A percentile compares a stretch with the other conserved stretches of the same genome.
Conservation (phyloP, 2,797 vertebrate species). For the Galaxias olidus region DNA sequence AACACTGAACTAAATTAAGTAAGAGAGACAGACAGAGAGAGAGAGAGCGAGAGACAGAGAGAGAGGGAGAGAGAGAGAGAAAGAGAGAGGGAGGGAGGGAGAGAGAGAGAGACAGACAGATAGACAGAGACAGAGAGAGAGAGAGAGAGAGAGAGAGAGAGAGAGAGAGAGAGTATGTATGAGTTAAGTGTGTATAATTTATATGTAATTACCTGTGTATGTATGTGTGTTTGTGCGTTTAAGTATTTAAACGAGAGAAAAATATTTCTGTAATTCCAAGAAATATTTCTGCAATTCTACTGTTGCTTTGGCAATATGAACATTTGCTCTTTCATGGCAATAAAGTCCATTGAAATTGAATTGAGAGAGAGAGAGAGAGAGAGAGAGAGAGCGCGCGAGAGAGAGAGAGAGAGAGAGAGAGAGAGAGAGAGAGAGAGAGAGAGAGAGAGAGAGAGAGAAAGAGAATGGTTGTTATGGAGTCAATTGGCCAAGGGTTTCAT, state of each 20-base stretch:
- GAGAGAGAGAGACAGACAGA: background rate
- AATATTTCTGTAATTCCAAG: too few species aligned
- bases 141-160: background rate
- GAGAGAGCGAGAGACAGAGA: too few species aligned
- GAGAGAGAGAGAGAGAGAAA: background rate
- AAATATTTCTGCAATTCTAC: too few species aligned
- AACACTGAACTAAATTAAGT: too few species aligned
- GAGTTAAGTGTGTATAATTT: background rate
- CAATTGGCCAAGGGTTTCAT: too few species aligned
- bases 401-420: slow-evolving; percentile 1
- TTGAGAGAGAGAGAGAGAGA: slow-evolving; percentile 1
- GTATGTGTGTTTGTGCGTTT: too few species aligned
- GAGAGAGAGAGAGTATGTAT: background rate
- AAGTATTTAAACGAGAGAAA: too few species aligned
- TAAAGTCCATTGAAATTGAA: too few species aligned
- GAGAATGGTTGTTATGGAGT: background rate
- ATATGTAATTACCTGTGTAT: too few species aligned
- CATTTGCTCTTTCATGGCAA: too few species aligned
- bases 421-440: background rate
- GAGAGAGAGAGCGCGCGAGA: background rate
- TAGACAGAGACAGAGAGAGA: background rate
- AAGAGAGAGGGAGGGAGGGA: background rate
- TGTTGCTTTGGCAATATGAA: too few species aligned
- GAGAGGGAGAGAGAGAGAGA: background rate
- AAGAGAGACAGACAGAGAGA: slow-evolving; percentile 3